These are phyloP conservation scores for Polypterus bichir DNA, from an alignment of 2,113 vertebrate genomes.

Conservation along the genomic window DNA sequence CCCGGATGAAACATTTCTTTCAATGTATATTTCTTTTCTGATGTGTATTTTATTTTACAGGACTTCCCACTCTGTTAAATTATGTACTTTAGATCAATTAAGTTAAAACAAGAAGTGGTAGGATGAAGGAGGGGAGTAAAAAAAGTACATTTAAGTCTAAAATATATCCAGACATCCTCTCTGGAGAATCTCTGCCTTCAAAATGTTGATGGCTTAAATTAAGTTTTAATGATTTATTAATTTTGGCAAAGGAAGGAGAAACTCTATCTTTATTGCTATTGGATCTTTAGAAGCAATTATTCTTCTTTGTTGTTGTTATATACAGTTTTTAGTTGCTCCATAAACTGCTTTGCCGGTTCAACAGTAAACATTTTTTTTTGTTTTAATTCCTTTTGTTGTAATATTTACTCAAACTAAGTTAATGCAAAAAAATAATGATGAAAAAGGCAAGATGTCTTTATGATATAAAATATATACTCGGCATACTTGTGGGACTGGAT, in stretches of 20 bases:
- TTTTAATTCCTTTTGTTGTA: not conserved
- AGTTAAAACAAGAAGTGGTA: too few species aligned
- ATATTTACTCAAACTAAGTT: not conserved
- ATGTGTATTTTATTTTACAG: too few species aligned
- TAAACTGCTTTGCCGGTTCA: conserved; percentile 30
- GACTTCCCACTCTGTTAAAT: too few species aligned
- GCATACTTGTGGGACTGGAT: not conserved
- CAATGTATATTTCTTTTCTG: too few species aligned
- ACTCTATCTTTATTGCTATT: conserved; percentile 47
- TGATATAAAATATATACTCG: not conserved
- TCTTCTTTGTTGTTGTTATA: conserved; percentile 29
- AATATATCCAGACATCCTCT: conserved; percentile 6
- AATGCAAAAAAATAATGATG: not conserved
- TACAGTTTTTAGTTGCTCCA: conserved; percentile 15
- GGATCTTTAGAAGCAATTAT: conserved; percentile 37
- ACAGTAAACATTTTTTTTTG: conserved; percentile 25
- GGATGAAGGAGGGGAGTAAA: conserved; percentile 1
- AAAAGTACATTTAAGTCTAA: conserved; percentile 8
- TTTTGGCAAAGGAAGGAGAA: conserved; percentile 39
- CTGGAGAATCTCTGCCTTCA: conserved; percentile 49
- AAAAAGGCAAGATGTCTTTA: conserved; percentile 2
- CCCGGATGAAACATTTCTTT: too few species aligned
- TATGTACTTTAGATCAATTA: too few species aligned
- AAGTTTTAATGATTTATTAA: conserved; percentile 59
- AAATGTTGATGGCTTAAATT: conserved; percentile 51